Evolutionary conservation across 2,888 invertebrate species (phyloP), one percentile per base, ranked within the genome.

Genomic region (Eumacrocentrus americanus): DNA sequence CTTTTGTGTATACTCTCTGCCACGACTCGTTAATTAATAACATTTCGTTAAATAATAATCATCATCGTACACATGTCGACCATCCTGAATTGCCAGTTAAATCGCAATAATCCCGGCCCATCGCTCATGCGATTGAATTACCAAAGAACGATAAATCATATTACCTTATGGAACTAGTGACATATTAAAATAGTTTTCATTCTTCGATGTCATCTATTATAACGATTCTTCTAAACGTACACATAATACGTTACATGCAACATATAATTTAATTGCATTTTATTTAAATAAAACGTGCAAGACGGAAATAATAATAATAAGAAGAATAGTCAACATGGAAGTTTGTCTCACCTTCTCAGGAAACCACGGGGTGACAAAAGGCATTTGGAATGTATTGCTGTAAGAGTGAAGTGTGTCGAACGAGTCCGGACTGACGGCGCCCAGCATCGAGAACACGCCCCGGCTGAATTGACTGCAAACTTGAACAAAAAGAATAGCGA

Each of bases 311-410:
- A 25, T 53, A 6, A 29, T 18, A 34, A 54, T 5, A 25, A 25
- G 6, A 14, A 48, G 12, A 14, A 23, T 54, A 5, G n/a, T n/a
- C n/a, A n/a, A 23, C 11, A 35, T 44, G 6, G 20, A 34, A 9
- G 18, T 46, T 53, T 42, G 25, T 65, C 79, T 84, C 82, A 91
- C 91, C 87, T 94, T 94, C 82, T 95, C 94, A 0, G 95, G 94
- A 78, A 94, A 95, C 93, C 94, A 94, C 11, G 94, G 94, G 46
- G 94, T 94, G 64, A 95, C 90, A 80, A 95, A 95, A 37, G 95
- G 95, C 92, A 95, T 93, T 83, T 95, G 94, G 81, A 95, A 95
- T 52, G 95, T 94, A 82, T 95, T 95, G 75, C 93, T 92, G 83
- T 95, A 95, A 16, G 95, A 95, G 81, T 95, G 94, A 53, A 95